Conservation (phyloP, 2,888 invertebrate species). For the Ethmia dodecea region DNA sequence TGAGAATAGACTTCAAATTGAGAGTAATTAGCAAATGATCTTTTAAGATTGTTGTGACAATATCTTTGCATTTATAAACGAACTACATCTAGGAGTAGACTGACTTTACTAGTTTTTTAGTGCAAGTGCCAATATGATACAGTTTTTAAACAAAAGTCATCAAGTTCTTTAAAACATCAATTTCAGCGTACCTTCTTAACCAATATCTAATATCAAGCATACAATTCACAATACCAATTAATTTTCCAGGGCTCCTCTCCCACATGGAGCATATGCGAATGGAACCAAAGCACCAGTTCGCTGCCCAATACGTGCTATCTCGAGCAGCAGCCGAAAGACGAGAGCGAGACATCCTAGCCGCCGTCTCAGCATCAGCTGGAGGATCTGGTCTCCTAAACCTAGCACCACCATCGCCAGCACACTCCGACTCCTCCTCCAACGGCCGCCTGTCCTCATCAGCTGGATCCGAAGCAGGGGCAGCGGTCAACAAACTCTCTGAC, state of each 20-base stretch:
- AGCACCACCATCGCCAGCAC: conserved; percentile 90
- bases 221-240: neutral
- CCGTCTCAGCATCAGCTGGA: conserved; percentile 80
- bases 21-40: too few relatives aligned
- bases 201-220: neutral
- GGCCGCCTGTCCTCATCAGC: conserved; percentile 89
- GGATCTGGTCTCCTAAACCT: conserved; percentile 81
- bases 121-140: too few relatives aligned
- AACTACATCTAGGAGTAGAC: too few relatives aligned
- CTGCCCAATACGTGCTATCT: conserved; percentile 94
- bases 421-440: conserved; percentile 92
- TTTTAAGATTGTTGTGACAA: too few relatives aligned
- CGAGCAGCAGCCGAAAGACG: conserved; percentile 93
- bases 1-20: too few relatives aligned
- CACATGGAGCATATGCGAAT: conserved; percentile 98
- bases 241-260: conserved; percentile 86
- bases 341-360: conserved; percentile 88
- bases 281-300: conserved; percentile 97
- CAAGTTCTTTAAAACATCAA: too few relatives aligned
- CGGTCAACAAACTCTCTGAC: conserved; percentile 77
- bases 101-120: too few relatives aligned
- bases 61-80: too few relatives aligned
- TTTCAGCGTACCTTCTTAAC: conserved; percentile 2
- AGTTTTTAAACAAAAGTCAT: too few relatives aligned
- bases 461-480: conserved; percentile 83